Percentiles rank a stretch among this genome's conserved stretches.
Conservation (phyloP, 2,113 vertebrate genomes). For the Pan troglodytes region DNA sequence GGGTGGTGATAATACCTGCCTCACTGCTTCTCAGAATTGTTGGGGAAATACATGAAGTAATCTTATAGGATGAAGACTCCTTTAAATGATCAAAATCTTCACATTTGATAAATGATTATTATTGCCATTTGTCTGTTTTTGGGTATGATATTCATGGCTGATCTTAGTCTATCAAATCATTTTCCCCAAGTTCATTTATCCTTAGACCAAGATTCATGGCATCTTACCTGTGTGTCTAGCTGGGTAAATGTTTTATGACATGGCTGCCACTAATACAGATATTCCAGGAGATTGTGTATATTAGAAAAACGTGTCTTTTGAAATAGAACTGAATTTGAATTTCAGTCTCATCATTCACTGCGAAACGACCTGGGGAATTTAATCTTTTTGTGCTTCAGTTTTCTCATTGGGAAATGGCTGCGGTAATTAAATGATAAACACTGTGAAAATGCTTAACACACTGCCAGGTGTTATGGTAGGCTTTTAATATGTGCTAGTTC, state of each 20-base stretch:
- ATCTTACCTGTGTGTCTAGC: background rate
- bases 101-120: background rate
- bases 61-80: background rate
- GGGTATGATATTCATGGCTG: background rate
- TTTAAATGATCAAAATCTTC: background rate
- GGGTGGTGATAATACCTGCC: no score
- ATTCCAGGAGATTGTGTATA: background rate
- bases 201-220: background rate
- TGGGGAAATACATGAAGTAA: background rate
- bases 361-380: background rate
- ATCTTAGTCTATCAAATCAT: background rate
- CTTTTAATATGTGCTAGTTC: background rate
- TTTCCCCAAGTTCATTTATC: background rate
- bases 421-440: slow-evolving; percentile 1
- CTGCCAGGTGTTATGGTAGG: background rate
- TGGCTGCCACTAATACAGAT: background rate
- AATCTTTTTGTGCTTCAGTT: background rate
- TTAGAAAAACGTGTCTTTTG: background rate
- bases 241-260: background rate
- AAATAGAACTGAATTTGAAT: background rate
- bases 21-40: background rate
- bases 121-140: slow-evolving; percentile 25
- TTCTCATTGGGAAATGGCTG: slow-evolving; percentile 3
- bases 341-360: background rate
- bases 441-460: background rate